Base-by-base conservation (phyloP, 2,888 invertebrate species). In the Leptinotarsa haldemani region DNA sequence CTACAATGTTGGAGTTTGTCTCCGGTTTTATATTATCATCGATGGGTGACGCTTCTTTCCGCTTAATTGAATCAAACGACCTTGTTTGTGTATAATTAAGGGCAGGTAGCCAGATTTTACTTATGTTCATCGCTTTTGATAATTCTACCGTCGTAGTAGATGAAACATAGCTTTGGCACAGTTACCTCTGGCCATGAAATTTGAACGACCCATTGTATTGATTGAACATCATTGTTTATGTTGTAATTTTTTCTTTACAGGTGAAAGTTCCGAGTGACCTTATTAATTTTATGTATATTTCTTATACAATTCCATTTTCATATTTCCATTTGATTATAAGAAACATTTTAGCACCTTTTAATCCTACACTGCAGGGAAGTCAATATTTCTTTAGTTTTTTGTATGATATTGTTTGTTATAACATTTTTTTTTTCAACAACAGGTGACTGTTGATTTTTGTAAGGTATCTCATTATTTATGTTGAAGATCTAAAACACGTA, bases 221-320 rank as follows among this genome's bases (percentile, higher is more conserved):
- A 13, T 16, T 50, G 50, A 64, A 30, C 4, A 3, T 3, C 25
- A 64, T 40, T 64, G 50, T 50, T n/a, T 50, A 50, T n/a, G 4
- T 50, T 50, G 50, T 16, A 13, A 7, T 53, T 30, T 67, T 53
- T 67, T 53, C n/a, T 48, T 65, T 65, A 13, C 53, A 67, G 67
- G 53, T 52, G 67, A 67, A 25, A 16, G 22, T 53, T 40, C 67
- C 16, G 67, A 67, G 18, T 52, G 67, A 67, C 5, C n/a, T 46
- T 18, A 18, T 46, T 1, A 64, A 15, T 64, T 63, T 18, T 64
- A 46, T 64, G n/a, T 46, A 46, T 64, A 46, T 12, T 16, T 4
- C 15, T 64, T 46, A 46, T 64, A 40, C 64, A 46, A 64, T 64
- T 61, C 64, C 46, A 40, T 46, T 30, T 30, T 63, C 30, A 63